Conservation (phyloP, 1,140 invertebrate genomes). For the Drosophila equinoxialis region DNA sequence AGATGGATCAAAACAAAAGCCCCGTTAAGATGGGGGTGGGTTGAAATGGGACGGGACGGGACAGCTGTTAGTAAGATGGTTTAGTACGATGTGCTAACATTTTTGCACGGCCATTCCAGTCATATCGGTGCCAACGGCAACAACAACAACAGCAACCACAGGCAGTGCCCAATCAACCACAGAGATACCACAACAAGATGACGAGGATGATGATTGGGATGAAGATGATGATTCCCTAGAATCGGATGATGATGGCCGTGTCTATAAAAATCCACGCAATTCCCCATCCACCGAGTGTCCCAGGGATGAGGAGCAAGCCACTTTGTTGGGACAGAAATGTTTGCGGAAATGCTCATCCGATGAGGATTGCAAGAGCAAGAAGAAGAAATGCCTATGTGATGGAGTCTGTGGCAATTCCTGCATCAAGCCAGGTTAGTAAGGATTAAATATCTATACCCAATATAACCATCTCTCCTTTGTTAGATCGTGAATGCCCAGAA, state of each 20-base stretch:
- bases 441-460: neutral
- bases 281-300: slow-evolving; percentile 92
- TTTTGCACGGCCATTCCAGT: slow-evolving; percentile 40
- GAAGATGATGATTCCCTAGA: slow-evolving; percentile 85
- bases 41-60: neutral
- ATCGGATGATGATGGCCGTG: slow-evolving; percentile 86
- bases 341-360: slow-evolving; percentile 96
- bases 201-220: slow-evolving; percentile 87
- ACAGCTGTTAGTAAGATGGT: slow-evolving; percentile 31
- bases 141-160: slow-evolving; percentile 51
- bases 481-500: slow-evolving; percentile 93
- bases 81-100: too few species aligned
- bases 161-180: slow-evolving; percentile 58
- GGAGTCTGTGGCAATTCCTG: slow-evolving; percentile 98
- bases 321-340: slow-evolving; percentile 90
- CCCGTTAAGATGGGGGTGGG: slow-evolving; percentile 13
- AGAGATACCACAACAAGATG: slow-evolving; percentile 84
- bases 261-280: slow-evolving; percentile 95
- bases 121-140: slow-evolving; percentile 68
- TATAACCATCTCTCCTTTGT: neutral
- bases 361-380: slow-evolving; percentile 97
- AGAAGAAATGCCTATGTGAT: slow-evolving; percentile 98
- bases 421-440: slow-evolving; percentile 91
- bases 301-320: slow-evolving; percentile 89
- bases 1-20: slow-evolving; percentile 68